phyloP scores from a whole-genome alignment of 1,140 invertebrate genomes.

The Vanessa atalanta region DNA sequence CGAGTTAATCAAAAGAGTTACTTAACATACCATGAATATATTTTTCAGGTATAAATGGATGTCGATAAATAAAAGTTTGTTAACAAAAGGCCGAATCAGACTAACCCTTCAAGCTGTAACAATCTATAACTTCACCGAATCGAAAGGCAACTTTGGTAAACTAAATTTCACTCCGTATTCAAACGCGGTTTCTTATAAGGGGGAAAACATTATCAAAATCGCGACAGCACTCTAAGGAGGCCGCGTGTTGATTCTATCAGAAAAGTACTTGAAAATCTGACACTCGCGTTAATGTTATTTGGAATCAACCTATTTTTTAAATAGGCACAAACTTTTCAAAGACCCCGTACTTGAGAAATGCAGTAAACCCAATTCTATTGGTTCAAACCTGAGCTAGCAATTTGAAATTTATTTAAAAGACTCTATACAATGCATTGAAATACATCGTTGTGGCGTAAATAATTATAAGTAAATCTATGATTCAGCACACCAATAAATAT shows the following conservation, averaged over 20 bases:
- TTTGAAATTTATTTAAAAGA: no score
- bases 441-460: no score
- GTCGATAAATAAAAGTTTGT: slow-evolving; percentile 48
- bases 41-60: slow-evolving; percentile 19
- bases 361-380: no score
- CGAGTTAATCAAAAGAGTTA: no score
- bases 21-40: background rate
- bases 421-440: no score
- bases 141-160: slow-evolving; percentile 67
- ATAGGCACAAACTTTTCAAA: background rate
- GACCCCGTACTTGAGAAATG: no score
- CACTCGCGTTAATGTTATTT: slow-evolving; percentile 39
- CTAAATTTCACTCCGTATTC: slow-evolving; percentile 73
- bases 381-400: no score
- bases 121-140: slow-evolving; percentile 72
- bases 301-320: background rate
- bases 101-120: slow-evolving; percentile 63
- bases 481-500: no score
- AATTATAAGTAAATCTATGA: no score
- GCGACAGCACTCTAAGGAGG: slow-evolving; percentile 66
- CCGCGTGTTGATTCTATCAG: slow-evolving; percentile 76
- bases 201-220: slow-evolving; percentile 73
- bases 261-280: slow-evolving; percentile 66
- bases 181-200: slow-evolving; percentile 63
- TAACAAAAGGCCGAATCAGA: slow-evolving; percentile 52